Percentiles rank a stretch among this genome's conserved stretches.
phyloP scores from a whole-genome alignment of 2,113 vertebrate genomes.

The Aramus guarauna region DNA sequence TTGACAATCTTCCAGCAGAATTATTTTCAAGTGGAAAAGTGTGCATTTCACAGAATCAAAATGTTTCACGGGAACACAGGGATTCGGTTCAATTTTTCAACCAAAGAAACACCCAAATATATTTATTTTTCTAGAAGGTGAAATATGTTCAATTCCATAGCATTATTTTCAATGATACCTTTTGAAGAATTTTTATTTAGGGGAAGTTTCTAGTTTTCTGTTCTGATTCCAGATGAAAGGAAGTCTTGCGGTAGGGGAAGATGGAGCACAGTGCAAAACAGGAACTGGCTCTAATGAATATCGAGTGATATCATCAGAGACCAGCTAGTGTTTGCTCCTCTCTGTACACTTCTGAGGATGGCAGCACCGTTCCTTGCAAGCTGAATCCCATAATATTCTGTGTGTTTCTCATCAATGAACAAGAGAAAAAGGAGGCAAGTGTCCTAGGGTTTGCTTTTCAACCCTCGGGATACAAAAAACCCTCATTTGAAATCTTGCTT shows the following conservation, averaged over 20 bases:
- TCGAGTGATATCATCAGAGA: neutral
- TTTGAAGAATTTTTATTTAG: neutral
- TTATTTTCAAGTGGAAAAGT: slow-evolving; percentile 20
- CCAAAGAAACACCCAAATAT: neutral
- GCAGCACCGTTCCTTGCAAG: neutral
- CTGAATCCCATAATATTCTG: neutral
- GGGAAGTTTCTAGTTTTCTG: neutral
- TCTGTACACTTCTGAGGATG: neutral
- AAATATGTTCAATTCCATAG: neutral
- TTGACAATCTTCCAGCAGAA: slow-evolving; percentile 37
- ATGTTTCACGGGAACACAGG: neutral
- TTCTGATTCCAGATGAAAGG: neutral
- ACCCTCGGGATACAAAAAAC: neutral
- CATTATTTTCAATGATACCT: neutral
- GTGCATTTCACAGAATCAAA: neutral
- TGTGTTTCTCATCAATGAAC: neutral
- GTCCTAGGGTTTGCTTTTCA: slow-evolving; percentile 7
- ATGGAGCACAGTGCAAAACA: neutral
- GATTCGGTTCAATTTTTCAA: neutral
- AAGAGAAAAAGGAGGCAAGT: neutral
- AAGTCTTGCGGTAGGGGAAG: neutral
- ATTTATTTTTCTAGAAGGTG: neutral
- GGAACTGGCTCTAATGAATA: neutral
- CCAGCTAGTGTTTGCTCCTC: neutral
- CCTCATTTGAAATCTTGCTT: neutral